Evolutionary conservation across 2,888 invertebrate genomes (phyloP), one percentile per base, ranked within the genome.

Genomic region (Melinaea menophilus): DNA sequence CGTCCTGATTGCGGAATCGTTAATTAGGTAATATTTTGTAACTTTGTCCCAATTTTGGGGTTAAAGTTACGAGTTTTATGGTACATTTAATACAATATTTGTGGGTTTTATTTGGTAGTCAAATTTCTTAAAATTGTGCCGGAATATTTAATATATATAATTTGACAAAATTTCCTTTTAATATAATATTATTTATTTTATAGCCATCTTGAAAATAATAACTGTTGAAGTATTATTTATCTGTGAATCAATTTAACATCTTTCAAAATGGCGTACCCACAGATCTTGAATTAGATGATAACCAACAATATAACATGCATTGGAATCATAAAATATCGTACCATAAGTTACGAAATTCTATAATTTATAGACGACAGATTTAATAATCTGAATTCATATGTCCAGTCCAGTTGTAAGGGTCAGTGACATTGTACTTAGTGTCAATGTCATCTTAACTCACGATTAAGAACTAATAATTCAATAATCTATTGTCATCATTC

Each of bases 331-430:
- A 51, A 51, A 11, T 51, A 51, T 51, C 9, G 41, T 37, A 7
- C 51, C n/a, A 51, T 58, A 47, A 55, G 41, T 33, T 57, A 51
- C 55, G 55, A 55, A 58, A 64, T 61, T 64, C 59, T 4, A 56
- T 58, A 65, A 67, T 67, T 64, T 64, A 64, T 64, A 48, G 60
- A 37, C 57, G 59, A 45, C 63, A 68, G 68, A 70, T 70, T 70
- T 65, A 70, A 67, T 70, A 69, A 70, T 67, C 63, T 64, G 63
- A 63, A 67, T 69, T 59, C 57, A 11, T 4, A 48, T 4, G 48
- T 48, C 13, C 48, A 22, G 22, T 48, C 7, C 5, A 7, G 13
- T 4, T 2, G 48, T 12, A 48, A 5, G 12, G 22, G n/a, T n/a
- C 22, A 13, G 13, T 48, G 4, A n/a, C 1, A 13, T 22, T 7